Evolutionary conservation across 2,113 vertebrate genomes (phyloP), one percentile per base, ranked within the genome.

Genomic region (Plestiodon gilberti): DNA sequence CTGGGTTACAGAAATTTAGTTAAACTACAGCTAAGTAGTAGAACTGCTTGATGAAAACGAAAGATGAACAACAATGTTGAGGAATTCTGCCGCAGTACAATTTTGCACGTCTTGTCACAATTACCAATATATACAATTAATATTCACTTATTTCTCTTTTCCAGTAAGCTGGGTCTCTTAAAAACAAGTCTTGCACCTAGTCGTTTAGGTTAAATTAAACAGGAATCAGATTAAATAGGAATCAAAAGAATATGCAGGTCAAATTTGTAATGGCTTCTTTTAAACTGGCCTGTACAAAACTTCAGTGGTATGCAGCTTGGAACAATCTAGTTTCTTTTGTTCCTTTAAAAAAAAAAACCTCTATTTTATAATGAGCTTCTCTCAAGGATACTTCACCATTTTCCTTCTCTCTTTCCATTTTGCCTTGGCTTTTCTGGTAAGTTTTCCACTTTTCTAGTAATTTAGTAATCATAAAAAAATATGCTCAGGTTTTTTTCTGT

Each of bases 301-400:
- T 80, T 94, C 88, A 80, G 55, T 83, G 84, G 86, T 1, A 43
- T 93, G 89, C 82, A 90, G 23, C 70, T 88, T 64, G 86, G 88
- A 38, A 71, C 23, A 87, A 86, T 80, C 48, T 23, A 88, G 79
- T 77, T 70, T 0, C 38, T 92, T 85, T 64, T 64, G 85, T 87
- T 91, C 73, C 85, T 90, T 94, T 87, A 94, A 94, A 95, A 91
- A 86, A 48, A 48, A 4, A 48, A 48, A 61, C 86, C 92, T 84
- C 59, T 93, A 81, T 91, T 81, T 87, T 61, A 83, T 85, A 92
- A 90, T 82, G 85, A 91, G 88, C 43, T 81, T 77, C 80, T 93
- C 81, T 88, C 69, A 28, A 81, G 90, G 82, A 92, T 65, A 84
- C 89, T 67, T 89, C 65, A 84, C 84, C 65, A 86, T 90, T 93